A percentile compares a stretch with the other conserved stretches of the same genome.
Evolutionary conservation across 1,140 invertebrate species (phyloP).

Genomic region (Holcopasites calliopsidis): DNA sequence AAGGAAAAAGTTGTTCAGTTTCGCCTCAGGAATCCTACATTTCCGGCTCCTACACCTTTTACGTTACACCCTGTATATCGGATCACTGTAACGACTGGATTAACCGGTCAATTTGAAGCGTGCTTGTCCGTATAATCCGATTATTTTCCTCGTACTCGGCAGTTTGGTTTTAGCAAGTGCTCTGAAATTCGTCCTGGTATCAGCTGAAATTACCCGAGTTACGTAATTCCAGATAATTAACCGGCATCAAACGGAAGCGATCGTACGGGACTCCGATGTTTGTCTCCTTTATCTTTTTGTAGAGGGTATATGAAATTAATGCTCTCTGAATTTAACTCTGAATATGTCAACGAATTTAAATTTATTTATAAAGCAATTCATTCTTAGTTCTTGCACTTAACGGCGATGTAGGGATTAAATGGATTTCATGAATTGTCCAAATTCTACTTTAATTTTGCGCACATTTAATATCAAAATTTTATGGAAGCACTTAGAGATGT

Average conservation of each 20-base stretch:
- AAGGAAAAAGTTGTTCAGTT: no score
- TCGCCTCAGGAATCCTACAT: no score
- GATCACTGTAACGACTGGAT: constrained; percentile 25
- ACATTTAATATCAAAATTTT: no score
- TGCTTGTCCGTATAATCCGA: constrained; percentile 34
- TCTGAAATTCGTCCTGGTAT: constrained; percentile 28
- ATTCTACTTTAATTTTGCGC: no score
- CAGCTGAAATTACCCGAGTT: constrained; percentile 8
- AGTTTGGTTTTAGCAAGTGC: constrained; percentile 30
- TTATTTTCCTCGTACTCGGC: constrained; percentile 41
- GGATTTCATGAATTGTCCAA: no score
- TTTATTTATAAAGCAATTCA: no score
- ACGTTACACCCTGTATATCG: not conserved
- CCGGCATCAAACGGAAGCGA: constrained; percentile 8
- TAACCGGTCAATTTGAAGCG: constrained; percentile 21
- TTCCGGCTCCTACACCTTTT: no score
- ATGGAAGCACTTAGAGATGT: no score
- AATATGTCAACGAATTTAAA: no score
- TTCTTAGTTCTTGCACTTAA: no score
- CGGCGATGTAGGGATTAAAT: no score
- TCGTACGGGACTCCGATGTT: not conserved
- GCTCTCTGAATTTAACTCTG: no score
- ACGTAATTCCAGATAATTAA: constrained; percentile 44
- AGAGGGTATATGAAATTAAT: not conserved
- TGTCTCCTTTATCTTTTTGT: not conserved